phyloP scores from a whole-genome alignment of 64 coral and sea anemone genomes.

The Porites australiensis region DNA sequence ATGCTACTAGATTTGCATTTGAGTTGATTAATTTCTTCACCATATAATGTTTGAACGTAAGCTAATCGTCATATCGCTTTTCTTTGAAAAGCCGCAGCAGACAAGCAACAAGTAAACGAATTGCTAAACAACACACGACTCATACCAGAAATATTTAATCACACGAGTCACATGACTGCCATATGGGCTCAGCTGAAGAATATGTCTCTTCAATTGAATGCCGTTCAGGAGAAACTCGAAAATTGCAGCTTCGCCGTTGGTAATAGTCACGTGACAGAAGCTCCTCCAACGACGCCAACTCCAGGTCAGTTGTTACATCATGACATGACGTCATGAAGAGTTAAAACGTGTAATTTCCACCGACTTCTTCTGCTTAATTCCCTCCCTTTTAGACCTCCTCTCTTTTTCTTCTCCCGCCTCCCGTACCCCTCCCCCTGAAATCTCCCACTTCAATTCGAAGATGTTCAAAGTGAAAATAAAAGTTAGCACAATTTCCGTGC shows the following conservation, averaged over 20 bases:
- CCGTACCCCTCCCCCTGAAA: too few relatives aligned
- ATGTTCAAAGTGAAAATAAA: too few relatives aligned
- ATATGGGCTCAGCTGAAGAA: constrained; percentile 36
- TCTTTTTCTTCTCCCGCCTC: too few relatives aligned
- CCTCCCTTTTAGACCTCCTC: too few relatives aligned
- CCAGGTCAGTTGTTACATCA: constrained; percentile 16
- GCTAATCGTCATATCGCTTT: background rate
- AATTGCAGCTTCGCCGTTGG: constrained; percentile 52
- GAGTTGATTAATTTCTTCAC: too few relatives aligned
- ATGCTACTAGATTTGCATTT: too few relatives aligned
- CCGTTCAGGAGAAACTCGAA: constrained; percentile 56
- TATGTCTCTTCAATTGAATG: constrained; percentile 37
- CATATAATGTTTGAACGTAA: too few relatives aligned
- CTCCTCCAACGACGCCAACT: background rate
- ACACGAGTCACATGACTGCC: constrained; percentile 51
- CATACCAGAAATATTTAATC: constrained; percentile 45
- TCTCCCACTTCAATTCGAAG: too few relatives aligned
- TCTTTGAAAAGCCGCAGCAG: background rate
- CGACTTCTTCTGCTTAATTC: too few relatives aligned
- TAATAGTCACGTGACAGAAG: background rate
- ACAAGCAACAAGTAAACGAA: background rate
- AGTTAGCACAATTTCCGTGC: too few relatives aligned
- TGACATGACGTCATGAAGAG: background rate
- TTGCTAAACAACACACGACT: constrained; percentile 18
- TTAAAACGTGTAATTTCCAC: too few relatives aligned